Evolutionary conservation across 1,140 invertebrate species (phyloP), one percentile per base, ranked within the genome.

Genomic region (Trichomalopsis sarcophagae): DNA sequence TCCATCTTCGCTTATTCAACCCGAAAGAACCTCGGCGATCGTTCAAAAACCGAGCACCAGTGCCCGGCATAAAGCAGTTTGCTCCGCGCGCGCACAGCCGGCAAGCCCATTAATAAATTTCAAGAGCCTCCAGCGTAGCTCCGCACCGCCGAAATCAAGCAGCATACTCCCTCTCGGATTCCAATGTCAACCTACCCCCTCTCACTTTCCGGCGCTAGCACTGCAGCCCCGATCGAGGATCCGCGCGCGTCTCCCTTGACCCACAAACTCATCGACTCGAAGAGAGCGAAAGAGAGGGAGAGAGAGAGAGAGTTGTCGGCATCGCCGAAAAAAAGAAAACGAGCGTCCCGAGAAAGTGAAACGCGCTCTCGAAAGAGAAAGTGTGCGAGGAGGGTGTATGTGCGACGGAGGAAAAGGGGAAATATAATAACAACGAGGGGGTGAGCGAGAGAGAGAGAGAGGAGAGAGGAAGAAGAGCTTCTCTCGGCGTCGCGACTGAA

Each of bases 191-290:
- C 73, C 36, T 66, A 10, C 36, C 71, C 81, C 71, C 75, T 47
- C 27, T 50, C 81, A 1, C 14, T 30, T 13, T 74, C 40, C 10
- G 50, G 7, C 33, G 10, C n/a, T 47, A 14, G 40, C 47, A 33
- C 23, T 33, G 74, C 4, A 10, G 33, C 23, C 83, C 66, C 10
- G 62, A 23, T 75, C 66, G 55, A 40, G 74, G 66, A 62, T 71
- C 76, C 40, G 36, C 1, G 55, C 55, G 21, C 55, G 55, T 85
- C 69, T 81, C 81, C 85, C 81, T 86, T 84, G 82, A 86, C 85
- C 85, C 77, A 86, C 40, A 86, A 86, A 86, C 50, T 86, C 81
- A 86, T 73, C 82, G 85, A 83, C 85, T 86, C 85, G 73, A 47
- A 78, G 33, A 27, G 21, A 27, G 27, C 27, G 27, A 1, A 4